Conservation (phyloP, 2,797 vertebrate genomes). For the Bucorvus abyssinicus region DNA sequence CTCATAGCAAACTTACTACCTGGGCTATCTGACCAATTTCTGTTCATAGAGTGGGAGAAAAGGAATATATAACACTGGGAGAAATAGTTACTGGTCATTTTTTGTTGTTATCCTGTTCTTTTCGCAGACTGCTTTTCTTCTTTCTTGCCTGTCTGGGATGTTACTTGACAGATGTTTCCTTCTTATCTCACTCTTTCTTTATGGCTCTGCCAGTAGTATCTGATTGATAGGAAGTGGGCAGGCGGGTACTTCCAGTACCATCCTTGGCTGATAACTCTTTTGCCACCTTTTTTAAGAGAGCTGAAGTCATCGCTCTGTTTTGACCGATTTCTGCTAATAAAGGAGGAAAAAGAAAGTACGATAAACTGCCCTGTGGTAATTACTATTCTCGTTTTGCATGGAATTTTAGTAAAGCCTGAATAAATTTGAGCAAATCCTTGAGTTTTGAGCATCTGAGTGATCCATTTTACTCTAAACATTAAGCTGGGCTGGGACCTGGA, state of each 20-base stretch:
- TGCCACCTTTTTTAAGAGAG: slow-evolving; percentile 8
- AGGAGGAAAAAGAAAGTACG: background rate
- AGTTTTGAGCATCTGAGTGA: background rate
- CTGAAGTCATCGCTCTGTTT: slow-evolving; percentile 3
- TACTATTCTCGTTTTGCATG: slow-evolving; percentile 8
- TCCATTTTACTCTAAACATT: background rate
- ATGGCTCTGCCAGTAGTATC: slow-evolving; percentile 52
- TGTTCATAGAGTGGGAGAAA: slow-evolving; percentile 5
- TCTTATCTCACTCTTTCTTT: slow-evolving; percentile 61
- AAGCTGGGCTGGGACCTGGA: background rate
- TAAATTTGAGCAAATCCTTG: background rate
- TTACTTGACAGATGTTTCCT: slow-evolving; percentile 40
- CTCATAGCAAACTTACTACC: background rate
- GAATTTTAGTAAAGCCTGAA: slow-evolving; percentile 15
- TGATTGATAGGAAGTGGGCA: slow-evolving; percentile 60
- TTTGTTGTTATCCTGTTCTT: slow-evolving; percentile 22
- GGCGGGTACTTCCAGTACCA: slow-evolving; percentile 44
- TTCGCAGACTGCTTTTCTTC: background rate
- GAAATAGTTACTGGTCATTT: slow-evolving; percentile 32
- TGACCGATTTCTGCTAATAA: slow-evolving; percentile 11
- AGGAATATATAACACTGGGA: background rate
- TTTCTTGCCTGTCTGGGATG: background rate
- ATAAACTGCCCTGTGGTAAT: background rate
- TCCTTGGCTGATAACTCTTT: slow-evolving; percentile 38
- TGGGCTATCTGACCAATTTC: slow-evolving; percentile 33